Evolutionary conservation across 2,113 vertebrate genomes (phyloP).

Genomic region (Plecturocebus donacophilus): DNA sequence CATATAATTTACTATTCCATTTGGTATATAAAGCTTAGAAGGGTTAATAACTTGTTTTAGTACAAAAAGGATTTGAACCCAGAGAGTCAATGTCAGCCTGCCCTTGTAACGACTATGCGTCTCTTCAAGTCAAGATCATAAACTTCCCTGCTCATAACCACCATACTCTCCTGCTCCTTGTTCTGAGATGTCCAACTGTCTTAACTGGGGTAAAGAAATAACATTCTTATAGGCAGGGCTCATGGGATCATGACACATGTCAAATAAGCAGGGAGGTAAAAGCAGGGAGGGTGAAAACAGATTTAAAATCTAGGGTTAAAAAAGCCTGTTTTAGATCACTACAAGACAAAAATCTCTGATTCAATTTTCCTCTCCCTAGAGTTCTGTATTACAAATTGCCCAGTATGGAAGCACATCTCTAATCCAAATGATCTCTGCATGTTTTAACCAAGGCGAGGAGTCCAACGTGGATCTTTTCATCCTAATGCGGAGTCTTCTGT

Average conservation of each 20-base stretch:
- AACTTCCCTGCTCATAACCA: too few relatives aligned
- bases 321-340: background rate
- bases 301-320: background rate
- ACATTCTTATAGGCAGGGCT: background rate
- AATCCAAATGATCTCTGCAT: background rate
- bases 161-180: background rate
- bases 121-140: accelerated
- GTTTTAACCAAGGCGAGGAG: background rate
- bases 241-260: background rate
- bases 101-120: too few relatives aligned
- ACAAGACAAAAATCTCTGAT: background rate
- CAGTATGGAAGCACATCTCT: background rate
- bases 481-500: background rate
- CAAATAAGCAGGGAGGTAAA: too few relatives aligned
- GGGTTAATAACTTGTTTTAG: background rate
- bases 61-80: background rate
- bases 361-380: background rate
- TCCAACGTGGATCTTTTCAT: background rate
- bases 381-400: accelerated
- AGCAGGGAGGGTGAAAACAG: background rate
- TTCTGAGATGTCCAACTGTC: background rate
- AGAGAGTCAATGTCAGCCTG: background rate
- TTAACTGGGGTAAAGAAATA: background rate
- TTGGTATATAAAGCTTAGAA: background rate
- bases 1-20: background rate